These are phyloP conservation scores for Sebastiscus albofasciatus DNA, from an alignment of 2,797 vertebrate species.

Conservation along the genomic window DNA sequence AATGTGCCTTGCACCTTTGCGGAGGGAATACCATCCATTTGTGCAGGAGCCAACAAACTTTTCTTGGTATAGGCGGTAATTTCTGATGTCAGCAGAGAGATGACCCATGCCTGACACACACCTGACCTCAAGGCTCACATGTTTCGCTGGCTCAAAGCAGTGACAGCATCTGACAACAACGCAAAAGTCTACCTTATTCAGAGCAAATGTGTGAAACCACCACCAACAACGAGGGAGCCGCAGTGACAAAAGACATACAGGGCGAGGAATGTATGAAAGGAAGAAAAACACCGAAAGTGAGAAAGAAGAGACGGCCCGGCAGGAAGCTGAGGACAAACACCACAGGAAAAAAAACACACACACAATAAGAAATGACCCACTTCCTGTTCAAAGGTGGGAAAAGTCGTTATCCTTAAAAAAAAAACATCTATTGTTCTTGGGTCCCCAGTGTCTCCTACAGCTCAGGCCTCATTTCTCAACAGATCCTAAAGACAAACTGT, in stretches of 20 bases:
- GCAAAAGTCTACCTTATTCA: conserved; percentile 12
- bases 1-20: not conserved
- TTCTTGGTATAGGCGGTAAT: not conserved
- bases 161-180: conserved; percentile 18
- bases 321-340: conserved; percentile 60
- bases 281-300: conserved; percentile 20
- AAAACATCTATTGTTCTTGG: conserved; percentile 46
- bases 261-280: conserved; percentile 41
- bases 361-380: conserved; percentile 61
- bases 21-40: not conserved
- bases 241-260: conserved; percentile 37
- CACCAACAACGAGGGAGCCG: conserved; percentile 17
- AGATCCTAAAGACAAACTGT: conserved; percentile 7
- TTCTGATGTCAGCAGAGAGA: not conserved
- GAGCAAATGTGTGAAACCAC: conserved; percentile 11
- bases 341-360: conserved; percentile 16
- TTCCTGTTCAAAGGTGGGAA: conserved; percentile 64
- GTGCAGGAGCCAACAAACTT: not conserved
- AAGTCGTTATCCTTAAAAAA: conserved; percentile 22
- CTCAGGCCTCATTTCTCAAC: conserved; percentile 4
- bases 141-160: not conserved
- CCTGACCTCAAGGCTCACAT: not conserved
- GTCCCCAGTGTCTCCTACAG: conserved; percentile 20
- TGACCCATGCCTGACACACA: not conserved
- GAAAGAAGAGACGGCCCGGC: conserved; percentile 51